Conservation (phyloP, 2,888 invertebrate species). For the Agrochola litura region DNA sequence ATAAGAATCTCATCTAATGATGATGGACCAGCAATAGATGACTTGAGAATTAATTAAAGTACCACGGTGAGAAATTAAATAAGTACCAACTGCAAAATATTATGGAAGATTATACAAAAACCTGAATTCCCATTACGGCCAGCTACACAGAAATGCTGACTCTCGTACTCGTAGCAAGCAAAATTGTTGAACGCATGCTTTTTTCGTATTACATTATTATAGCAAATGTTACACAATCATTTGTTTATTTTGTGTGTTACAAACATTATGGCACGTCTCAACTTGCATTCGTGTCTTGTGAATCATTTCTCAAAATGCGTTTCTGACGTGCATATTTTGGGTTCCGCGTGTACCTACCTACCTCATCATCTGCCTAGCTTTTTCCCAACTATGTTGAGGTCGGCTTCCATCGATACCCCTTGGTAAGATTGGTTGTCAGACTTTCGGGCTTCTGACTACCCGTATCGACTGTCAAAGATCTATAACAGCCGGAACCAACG, state of each 20-base stretch:
- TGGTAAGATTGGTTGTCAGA: background rate
- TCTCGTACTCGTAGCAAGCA: conserved; percentile 7
- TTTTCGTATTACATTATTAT: conserved; percentile 28
- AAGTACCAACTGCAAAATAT: background rate
- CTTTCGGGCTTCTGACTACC: background rate
- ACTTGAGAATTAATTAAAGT: background rate
- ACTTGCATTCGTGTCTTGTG: conserved; percentile 19
- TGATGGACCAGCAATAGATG: background rate
- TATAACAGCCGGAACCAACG: background rate
- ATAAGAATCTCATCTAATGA: background rate
- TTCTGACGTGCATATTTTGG: conserved; percentile 7
- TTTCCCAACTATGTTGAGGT: background rate
- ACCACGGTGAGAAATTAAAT: background rate
- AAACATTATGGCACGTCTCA: conserved; percentile 62
- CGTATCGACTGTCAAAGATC: background rate
- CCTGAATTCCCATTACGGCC: conserved; percentile 26
- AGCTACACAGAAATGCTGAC: conserved; percentile 69
- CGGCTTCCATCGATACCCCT: background rate
- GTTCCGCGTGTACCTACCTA: background rate
- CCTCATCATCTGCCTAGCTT: background rate
- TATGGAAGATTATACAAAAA: background rate
- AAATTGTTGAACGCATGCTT: conserved; percentile 48
- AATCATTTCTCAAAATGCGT: conserved; percentile 25
- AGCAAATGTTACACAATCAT: conserved; percentile 49
- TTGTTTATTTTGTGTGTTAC: conserved; percentile 48